Evolutionary conservation across 2,113 vertebrate species (phyloP), one percentile per base, ranked within the genome.

Genomic region (Aptenodytes forsteri): DNA sequence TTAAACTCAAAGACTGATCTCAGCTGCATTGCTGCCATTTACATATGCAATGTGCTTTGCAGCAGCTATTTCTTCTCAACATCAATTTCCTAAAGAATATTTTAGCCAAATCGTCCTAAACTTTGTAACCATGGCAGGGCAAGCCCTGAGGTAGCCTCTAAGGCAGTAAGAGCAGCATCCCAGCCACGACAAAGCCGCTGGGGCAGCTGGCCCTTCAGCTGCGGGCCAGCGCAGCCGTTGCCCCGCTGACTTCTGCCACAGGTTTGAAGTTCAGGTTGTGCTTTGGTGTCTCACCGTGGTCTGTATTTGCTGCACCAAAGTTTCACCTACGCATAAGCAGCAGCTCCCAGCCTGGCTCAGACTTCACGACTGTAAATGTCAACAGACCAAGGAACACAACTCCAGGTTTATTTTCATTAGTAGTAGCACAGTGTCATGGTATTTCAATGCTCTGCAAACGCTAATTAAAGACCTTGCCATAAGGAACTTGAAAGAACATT

Each of bases 371-470:
- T 73, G 55, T 75, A 95, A 96, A 94, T 92, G 87, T 55, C 85
- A 90, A 25, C 78, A 92, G 87, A 90, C 25, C 76, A 77, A 83
- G 79, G 76, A 90, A 94, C 76, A 70, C 93, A 93, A 67, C 18
- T 81, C 79, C 1, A 3, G 79, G 67, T 95, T 96, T 94, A 87
- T 89, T 93, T 94, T 75, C 90, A 90, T 96, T 93, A 93, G 67
- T 47, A 86, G 83, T n/a, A 83, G 76, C 83, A 71, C 42, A 32
- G 61, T 83, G 83, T 62, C 67, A 1, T 5, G 62, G 64, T 73
- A 93, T 93, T 94, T 90, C 82, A 30, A 0, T 61, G 94, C 49
- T 90, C 90, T 73, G 85, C 58, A 55, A 93, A 64, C 0, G 1
- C 32, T 90, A 94, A 94, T 92, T 93, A 90, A 94, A 83, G 55